phyloP scores from a whole-genome alignment of 2,888 invertebrate species.

The Amaurobius ferox region DNA sequence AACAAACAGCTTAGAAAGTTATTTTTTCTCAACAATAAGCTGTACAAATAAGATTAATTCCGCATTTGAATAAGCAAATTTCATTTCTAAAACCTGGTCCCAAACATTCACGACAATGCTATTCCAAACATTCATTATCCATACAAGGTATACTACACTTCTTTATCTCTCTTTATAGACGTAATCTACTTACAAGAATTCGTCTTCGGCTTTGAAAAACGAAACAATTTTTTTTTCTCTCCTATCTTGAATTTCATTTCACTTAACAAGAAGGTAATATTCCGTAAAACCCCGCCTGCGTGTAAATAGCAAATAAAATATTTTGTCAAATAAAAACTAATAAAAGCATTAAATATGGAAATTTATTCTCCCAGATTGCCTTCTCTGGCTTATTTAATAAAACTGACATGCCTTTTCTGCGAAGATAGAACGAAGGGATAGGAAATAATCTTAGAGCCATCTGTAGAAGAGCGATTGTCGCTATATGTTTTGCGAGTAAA shows the following conservation, averaged over 20 bases:
- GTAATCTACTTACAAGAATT: no score
- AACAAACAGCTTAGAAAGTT: no score
- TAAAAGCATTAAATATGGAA: background rate
- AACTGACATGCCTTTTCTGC: background rate
- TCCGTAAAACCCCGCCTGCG: background rate
- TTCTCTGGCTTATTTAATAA: background rate
- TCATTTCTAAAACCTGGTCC: no score
- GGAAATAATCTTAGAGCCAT: background rate
- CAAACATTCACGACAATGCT: no score
- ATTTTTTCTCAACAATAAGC: no score
- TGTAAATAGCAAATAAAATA: conserved; percentile 1
- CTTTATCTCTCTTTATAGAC: no score
- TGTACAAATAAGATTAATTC: no score
- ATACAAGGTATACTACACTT: no score
- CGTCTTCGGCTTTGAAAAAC: no score
- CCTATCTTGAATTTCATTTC: background rate
- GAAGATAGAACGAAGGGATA: background rate
- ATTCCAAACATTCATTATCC: no score
- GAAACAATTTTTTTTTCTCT: no score
- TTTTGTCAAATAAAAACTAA: conserved; percentile 1
- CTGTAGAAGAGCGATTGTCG: background rate
- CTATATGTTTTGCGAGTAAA: background rate
- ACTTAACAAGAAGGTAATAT: background rate
- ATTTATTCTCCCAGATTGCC: background rate
- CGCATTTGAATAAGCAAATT: no score